These are phyloP conservation scores for Sarcophilus harrisii DNA, from an alignment of 2,797 vertebrate genomes.

Conservation along the genomic window DNA sequence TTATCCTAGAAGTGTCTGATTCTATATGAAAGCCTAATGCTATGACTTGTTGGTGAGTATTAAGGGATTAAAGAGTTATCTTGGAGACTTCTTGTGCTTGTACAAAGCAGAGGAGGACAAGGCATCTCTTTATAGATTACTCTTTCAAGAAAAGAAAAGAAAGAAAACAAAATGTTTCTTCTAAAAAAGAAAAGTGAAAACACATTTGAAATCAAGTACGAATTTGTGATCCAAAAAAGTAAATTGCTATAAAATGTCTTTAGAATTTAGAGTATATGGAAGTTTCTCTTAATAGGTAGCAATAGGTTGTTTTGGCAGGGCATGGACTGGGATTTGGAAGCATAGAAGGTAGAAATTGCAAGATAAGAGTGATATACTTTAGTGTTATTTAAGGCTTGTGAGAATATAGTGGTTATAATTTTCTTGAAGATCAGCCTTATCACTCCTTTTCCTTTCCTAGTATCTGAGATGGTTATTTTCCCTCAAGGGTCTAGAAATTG, in stretches of 20 bases:
- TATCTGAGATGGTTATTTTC: not conserved
- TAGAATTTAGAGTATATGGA: not conserved
- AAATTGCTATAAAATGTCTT: conserved; percentile 16
- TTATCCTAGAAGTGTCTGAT: not conserved
- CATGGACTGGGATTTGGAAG: not conserved
- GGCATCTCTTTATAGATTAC: not conserved
- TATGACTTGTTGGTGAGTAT: not conserved
- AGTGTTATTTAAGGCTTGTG: conserved; percentile 5
- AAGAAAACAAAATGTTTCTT: conserved; percentile 5
- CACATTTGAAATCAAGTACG: not conserved
- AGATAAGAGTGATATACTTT: not conserved
- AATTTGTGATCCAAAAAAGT: conserved; percentile 34
- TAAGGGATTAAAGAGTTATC: conserved; percentile 14
- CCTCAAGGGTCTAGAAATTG: conserved; percentile 6
- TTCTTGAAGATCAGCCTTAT: not conserved
- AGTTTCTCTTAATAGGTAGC: not conserved
- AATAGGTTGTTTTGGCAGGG: not conserved
- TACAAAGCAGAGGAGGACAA: conserved; percentile 46
- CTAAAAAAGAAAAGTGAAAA: conserved; percentile 37
- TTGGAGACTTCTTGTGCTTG: conserved; percentile 11
- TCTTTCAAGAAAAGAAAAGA: conserved; percentile 25
- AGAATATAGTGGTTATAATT: conserved; percentile 31
- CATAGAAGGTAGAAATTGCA: not conserved
- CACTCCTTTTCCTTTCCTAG: not conserved
- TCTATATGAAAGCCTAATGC: not conserved